Evolutionary conservation across 2,888 invertebrate species (phyloP), one percentile per base, ranked within the genome.

Genomic region (Altica lythri): DNA sequence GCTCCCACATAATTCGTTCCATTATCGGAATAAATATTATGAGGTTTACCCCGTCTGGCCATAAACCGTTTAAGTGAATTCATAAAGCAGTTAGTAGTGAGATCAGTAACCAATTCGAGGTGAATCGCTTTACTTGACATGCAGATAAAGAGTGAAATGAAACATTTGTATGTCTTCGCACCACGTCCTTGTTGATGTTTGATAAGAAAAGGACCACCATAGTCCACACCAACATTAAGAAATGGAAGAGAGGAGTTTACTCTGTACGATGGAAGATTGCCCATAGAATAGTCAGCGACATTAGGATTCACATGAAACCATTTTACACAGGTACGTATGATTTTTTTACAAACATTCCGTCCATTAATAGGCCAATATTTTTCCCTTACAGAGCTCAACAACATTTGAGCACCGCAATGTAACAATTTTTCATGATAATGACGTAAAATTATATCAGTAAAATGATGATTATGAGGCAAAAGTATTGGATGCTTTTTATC

Each of bases 121-220:
- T n/a, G n/a, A n/a, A n/a, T n/a, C n/a, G n/a, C n/a, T n/a, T n/a
- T n/a, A n/a, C n/a, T n/a, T n/a, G n/a, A n/a, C n/a, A n/a, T n/a
- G n/a, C n/a, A n/a, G n/a, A n/a, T n/a, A n/a, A n/a, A n/a, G n/a
- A n/a, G n/a, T n/a, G n/a, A n/a, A n/a, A n/a, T n/a, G n/a, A n/a
- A n/a, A n/a, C n/a, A n/a, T n/a, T n/a, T n/a, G n/a, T n/a, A n/a
- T n/a, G n/a, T n/a, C n/a, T n/a, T n/a, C n/a, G 43, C 10, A 8
- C 52, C 52, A 12, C 56, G 50, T 38, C 49, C 42, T 8, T 13
- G 13, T 25, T 35, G 42, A 32, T 53, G 48, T 17, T 52, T 57
- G 34, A 59, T 51, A 35, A 45, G 10, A 38, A 54, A 47, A 9
- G 56, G 53, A 30, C 56, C 56, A 13, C 45, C 48, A 18, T 55